Evolutionary conservation across 2,113 vertebrate species (phyloP).

Genomic region (Ibidorhyncha struthersii): DNA sequence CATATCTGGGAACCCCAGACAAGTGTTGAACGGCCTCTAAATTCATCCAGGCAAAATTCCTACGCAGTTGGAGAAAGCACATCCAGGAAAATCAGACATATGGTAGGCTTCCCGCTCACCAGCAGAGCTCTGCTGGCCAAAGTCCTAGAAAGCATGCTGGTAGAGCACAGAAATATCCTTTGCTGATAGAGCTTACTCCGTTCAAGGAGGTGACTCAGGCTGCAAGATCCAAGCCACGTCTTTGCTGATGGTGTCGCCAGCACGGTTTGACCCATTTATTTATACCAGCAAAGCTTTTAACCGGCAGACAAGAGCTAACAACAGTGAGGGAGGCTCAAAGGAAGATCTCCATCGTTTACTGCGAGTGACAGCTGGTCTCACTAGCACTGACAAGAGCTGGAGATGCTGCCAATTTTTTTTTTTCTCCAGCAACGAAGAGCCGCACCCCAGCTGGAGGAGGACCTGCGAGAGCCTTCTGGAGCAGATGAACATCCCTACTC

Average conservation of each 20-base stretch:
- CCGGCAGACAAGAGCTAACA: not conserved
- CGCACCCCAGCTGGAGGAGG: not conserved
- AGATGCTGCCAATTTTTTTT: not conserved
- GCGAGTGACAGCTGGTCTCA: not conserved
- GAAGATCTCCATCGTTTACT: not conserved
- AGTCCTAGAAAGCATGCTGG: conserved; percentile 55
- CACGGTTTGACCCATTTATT: not conserved
- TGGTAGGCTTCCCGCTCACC: conserved; percentile 57
- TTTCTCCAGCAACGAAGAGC: not conserved
- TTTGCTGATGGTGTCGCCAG: not conserved
- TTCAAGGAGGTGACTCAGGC: not conserved
- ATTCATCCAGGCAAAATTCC: conserved; percentile 30
- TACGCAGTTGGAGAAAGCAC: conserved; percentile 8
- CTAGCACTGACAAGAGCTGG: not conserved
- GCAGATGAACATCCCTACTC: not conserved
- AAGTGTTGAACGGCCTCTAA: conserved; percentile 5
- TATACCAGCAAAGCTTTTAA: not conserved
- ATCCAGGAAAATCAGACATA: conserved; percentile 58
- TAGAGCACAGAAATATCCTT: conserved; percentile 22
- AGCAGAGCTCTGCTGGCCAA: conserved; percentile 50
- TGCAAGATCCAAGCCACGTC: conserved; percentile 17
- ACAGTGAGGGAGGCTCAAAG: not conserved
- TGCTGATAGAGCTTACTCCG: not conserved
- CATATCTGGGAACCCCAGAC: conserved; percentile 32
- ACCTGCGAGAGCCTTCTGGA: not conserved